Percentiles rank a stretch among this genome's conserved stretches.
phyloP scores from a whole-genome alignment of 2,888 invertebrate genomes.

The Buathra laborator region DNA sequence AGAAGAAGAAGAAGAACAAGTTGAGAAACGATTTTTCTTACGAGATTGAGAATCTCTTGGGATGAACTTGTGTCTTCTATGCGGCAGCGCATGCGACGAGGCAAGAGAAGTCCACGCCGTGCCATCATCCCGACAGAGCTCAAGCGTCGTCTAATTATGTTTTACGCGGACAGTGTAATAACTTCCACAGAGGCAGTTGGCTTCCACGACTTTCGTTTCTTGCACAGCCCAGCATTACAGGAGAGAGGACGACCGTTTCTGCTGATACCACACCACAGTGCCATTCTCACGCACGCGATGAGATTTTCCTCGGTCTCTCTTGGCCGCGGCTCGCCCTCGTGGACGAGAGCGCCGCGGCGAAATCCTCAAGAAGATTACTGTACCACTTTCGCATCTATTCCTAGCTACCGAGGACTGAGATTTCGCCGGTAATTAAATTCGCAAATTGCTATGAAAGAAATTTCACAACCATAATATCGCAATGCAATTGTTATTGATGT shows the following conservation, averaged over 20 bases:
- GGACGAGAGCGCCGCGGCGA: constrained; percentile 2
- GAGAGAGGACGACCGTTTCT: constrained; percentile 37
- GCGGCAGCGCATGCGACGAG: constrained; percentile 54
- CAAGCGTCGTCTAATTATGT: constrained; percentile 77
- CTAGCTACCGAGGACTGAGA: neutral
- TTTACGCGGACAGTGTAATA: constrained; percentile 76
- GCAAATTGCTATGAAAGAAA: constrained; percentile 16
- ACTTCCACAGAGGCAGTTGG: constrained; percentile 70
- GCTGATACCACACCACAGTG: constrained; percentile 41
- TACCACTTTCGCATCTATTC: neutral
- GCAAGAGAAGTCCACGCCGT: constrained; percentile 40
- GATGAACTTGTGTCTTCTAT: constrained; percentile 18
- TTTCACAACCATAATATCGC: neutral
- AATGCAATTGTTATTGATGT: constrained; percentile 1
- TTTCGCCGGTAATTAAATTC: constrained; percentile 20
- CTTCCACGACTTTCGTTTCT: constrained; percentile 68
- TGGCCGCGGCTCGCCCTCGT: constrained; percentile 31
- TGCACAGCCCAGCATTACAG: constrained; percentile 55
- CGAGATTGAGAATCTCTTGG: constrained; percentile 38
- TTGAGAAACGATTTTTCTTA: constrained; percentile 21
- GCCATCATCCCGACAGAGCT: constrained; percentile 50
- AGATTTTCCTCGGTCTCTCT: constrained; percentile 70
- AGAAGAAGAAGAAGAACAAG: constrained; percentile 26
- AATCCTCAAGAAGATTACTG: constrained; percentile 30
- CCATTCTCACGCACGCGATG: constrained; percentile 72